Base-by-base conservation (phyloP, 2,888 invertebrate genomes). In the Euzophera pinguis region DNA sequence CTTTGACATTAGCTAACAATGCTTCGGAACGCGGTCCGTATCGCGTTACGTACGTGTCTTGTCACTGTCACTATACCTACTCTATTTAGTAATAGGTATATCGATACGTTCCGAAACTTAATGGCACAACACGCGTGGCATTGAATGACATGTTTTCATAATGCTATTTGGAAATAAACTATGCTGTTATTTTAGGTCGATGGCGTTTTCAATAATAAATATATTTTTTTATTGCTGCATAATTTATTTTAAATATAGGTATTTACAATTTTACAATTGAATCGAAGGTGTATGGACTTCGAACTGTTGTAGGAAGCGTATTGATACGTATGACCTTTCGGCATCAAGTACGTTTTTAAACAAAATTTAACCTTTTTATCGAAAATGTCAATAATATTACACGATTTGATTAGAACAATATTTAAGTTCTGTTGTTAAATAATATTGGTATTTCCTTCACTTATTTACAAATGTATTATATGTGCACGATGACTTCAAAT, bases 1-100 rank as follows among this genome's bases (percentile, higher is more conserved):
- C 76, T 78, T 66, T 74, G 74, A 71, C 77, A 73, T 77, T 78
- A 64, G 59, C 63, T 37, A 59, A 64, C 63, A 58, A 61, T 52
- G 57, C 47, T 53, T 37, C 39, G 49, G 57, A 62, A 63, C 57
- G 60, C 62, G 62, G 53, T 42, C 60, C 50, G 16, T 27, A 52
- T 60, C 60, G 50, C 49, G 62, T 57, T 45, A 16, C 22, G 22
- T 63, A 65, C 57, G 48, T 52, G 55, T 55, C 62, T 50, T 55
- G 61, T 64, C 59, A 62, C 61, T 61, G 56, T 48, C 14, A 50
- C 41, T 45, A 32, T 47, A 51, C n/a, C n/a, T n/a, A n/a, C 53
- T 38, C 37, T 43, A 55, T 53, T 43, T 53, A 42, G 59, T 57
- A 65, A 64, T 65, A 61, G 58, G 48, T 51, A 52, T 53, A 55